Conservation (phyloP, 1,140 invertebrate genomes). For the Drosophila tristis region DNA sequence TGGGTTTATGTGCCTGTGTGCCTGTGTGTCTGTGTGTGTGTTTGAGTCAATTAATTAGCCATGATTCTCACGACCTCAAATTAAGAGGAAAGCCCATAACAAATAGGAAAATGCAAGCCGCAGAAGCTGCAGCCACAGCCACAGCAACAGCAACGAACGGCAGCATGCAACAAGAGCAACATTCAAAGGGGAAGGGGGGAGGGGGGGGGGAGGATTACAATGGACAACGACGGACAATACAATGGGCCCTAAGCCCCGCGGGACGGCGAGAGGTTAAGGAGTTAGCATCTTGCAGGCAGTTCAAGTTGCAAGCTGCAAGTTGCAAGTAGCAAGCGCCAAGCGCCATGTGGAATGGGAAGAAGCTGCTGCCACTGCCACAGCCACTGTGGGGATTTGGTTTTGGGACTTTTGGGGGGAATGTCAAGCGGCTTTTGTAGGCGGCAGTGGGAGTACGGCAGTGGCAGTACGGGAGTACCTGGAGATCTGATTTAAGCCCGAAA, state of each 20-base stretch:
- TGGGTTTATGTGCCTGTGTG: slow-evolving; percentile 31
- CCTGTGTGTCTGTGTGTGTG: slow-evolving; percentile 37
- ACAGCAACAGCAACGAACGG: slow-evolving; percentile 26
- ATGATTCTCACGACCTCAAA: slow-evolving; percentile 84
- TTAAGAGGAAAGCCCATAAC: slow-evolving; percentile 81
- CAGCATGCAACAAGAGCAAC: slow-evolving; percentile 42
- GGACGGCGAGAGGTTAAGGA: slow-evolving; percentile 12
- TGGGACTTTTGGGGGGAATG: slow-evolving; percentile 41
- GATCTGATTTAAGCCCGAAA: slow-evolving; percentile 83
- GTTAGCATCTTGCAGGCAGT: slow-evolving; percentile 16
- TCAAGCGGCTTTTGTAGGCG: slow-evolving; percentile 44
- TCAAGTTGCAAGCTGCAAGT: slow-evolving; percentile 1
- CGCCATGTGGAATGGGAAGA: slow-evolving; percentile 14
- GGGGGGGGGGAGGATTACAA: slow-evolving; percentile 11
- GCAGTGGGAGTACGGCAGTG: slow-evolving; percentile 21
- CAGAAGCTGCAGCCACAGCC: slow-evolving; percentile 43
- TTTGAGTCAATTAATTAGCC: slow-evolving; percentile 80
- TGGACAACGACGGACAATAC: slow-evolving; percentile 48
- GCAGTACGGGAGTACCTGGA: slow-evolving; percentile 36
- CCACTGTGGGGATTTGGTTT: slow-evolving; percentile 11
- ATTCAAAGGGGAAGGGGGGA: background rate
- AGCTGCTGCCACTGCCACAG: too few species aligned
- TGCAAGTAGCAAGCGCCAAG: slow-evolving; percentile 24
- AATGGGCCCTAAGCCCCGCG: slow-evolving; percentile 36
- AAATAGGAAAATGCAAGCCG: slow-evolving; percentile 74